These are phyloP conservation scores for Rhizoglyphus robini DNA, from an alignment of 1,140 invertebrate genomes.

Conservation along the genomic window DNA sequence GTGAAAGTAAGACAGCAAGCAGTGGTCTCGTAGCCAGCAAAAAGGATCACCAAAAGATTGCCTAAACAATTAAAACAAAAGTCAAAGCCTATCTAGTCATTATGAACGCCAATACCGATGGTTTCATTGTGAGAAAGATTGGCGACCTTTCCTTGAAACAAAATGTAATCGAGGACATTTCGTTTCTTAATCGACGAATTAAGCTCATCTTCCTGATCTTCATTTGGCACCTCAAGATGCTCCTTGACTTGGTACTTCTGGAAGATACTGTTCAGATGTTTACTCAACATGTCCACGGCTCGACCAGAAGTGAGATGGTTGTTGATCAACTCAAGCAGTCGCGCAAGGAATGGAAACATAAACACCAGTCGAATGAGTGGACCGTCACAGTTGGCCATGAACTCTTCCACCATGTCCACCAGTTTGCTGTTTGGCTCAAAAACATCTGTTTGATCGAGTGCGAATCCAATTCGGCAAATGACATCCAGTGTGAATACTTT, in stretches of 20 bases:
- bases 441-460: slow-evolving; percentile 6
- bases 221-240: not conserved
- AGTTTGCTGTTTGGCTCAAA: not conserved
- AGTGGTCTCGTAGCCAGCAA: slow-evolving; percentile 40
- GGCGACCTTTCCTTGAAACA: not conserved
- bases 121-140: slow-evolving; percentile 6
- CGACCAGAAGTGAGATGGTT: slow-evolving; percentile 29
- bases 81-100: not conserved
- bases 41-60: slow-evolving; percentile 32
- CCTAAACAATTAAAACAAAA: slow-evolving; percentile 28
- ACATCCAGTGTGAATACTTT: not conserved
- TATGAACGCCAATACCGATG: no score
- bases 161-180: slow-evolving; percentile 3
- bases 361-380: slow-evolving; percentile 29
- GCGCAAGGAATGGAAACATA: slow-evolving; percentile 31
- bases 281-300: slow-evolving; percentile 31
- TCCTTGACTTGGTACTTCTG: not conserved
- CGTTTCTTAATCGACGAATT: no score
- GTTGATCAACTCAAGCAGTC: slow-evolving; percentile 29
- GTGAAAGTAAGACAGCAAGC: slow-evolving; percentile 33
- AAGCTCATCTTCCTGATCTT: not conserved
- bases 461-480: not conserved
- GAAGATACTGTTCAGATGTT: slow-evolving; percentile 27
- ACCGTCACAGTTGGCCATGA: slow-evolving; percentile 31
- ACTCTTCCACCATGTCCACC: slow-evolving; percentile 31